Percentiles rank a stretch among this genome's conserved stretches.
Evolutionary conservation across 2,888 invertebrate genomes (phyloP).

Genomic region (Leptopilina syphax): DNA sequence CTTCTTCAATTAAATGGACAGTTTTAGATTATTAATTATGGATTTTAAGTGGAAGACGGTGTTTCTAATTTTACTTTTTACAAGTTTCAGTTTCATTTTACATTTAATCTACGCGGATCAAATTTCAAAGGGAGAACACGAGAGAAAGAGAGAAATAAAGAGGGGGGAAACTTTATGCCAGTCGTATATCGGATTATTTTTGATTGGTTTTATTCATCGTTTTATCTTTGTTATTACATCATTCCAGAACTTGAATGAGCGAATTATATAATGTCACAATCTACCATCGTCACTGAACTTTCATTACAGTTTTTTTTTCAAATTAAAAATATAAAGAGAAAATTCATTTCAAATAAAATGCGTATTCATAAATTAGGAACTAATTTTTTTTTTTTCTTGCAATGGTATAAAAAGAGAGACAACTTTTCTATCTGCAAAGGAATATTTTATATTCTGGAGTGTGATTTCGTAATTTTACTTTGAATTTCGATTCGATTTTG

Average conservation of each 20-base stretch:
- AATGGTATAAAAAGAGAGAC: too few relatives aligned
- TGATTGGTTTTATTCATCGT: slow-evolving; percentile 11
- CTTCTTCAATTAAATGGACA: not conserved
- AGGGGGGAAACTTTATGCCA: not conserved
- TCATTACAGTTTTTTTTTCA: slow-evolving; percentile 6
- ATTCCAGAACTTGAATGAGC: not conserved
- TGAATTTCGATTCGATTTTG: too few relatives aligned
- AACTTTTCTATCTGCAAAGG: too few relatives aligned
- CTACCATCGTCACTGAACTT: not conserved
- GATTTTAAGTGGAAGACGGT: slow-evolving; percentile 11
- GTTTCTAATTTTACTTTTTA: slow-evolving; percentile 6
- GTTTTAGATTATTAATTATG: slow-evolving; percentile 15
- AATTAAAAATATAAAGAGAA: not conserved
- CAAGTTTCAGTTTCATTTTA: not conserved
- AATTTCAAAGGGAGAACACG: not conserved
- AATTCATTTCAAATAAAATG: too few relatives aligned
- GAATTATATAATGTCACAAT: not conserved
- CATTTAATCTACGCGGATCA: not conserved
- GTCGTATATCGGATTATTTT: not conserved
- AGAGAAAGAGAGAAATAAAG: not conserved
- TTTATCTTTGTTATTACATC: slow-evolving; percentile 12
- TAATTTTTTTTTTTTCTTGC: too few relatives aligned
- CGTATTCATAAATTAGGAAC: too few relatives aligned
- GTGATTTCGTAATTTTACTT: too few relatives aligned
- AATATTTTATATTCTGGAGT: too few relatives aligned